Percentiles rank a stretch among this genome's conserved stretches.
Conservation (phyloP, 2,888 invertebrate genomes). For the Digitonthophagus gazella region DNA sequence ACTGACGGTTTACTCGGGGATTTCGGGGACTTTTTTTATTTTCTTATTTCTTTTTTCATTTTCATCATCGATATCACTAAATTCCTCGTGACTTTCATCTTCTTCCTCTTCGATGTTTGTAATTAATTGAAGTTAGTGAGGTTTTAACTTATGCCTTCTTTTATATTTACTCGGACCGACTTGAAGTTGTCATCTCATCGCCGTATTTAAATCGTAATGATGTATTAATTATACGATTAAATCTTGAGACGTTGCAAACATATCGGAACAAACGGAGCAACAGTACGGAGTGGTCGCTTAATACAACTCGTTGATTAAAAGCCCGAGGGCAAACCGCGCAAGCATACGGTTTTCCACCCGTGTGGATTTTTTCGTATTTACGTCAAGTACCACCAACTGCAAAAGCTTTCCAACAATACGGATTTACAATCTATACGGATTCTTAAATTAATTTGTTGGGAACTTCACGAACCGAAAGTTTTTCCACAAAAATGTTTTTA, state of each 20-base stretch:
- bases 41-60: conserved; percentile 39
- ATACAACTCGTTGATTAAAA: conserved; percentile 82
- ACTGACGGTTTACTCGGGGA: conserved; percentile 26
- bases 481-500: too few relatives aligned
- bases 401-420: conserved; percentile 86
- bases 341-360: conserved; percentile 83
- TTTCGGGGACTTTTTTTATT: conserved; percentile 43
- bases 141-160: conserved; percentile 72
- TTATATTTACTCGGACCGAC: conserved; percentile 72
- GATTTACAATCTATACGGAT: conserved; percentile 84
- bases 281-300: conserved; percentile 75
- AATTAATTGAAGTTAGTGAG: conserved; percentile 58
- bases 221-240: conserved; percentile 80
- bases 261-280: conserved; percentile 74
- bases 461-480: conserved; percentile 81
- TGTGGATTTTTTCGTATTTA: conserved; percentile 84
- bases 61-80: conserved; percentile 45
- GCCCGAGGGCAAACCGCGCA: conserved; percentile 85
- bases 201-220: conserved; percentile 83
- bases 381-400: conserved; percentile 83
- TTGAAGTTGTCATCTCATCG: conserved; percentile 75
- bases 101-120: conserved; percentile 44
- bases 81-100: conserved; percentile 48
- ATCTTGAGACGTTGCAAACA: conserved; percentile 69
- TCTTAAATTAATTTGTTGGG: conserved; percentile 82